Percentiles rank a stretch among this genome's conserved stretches.
These are phyloP conservation scores for Epizoanthus ramosus DNA, from an alignment of 92 coral and sea anemone genomes.

Conservation along the genomic window DNA sequence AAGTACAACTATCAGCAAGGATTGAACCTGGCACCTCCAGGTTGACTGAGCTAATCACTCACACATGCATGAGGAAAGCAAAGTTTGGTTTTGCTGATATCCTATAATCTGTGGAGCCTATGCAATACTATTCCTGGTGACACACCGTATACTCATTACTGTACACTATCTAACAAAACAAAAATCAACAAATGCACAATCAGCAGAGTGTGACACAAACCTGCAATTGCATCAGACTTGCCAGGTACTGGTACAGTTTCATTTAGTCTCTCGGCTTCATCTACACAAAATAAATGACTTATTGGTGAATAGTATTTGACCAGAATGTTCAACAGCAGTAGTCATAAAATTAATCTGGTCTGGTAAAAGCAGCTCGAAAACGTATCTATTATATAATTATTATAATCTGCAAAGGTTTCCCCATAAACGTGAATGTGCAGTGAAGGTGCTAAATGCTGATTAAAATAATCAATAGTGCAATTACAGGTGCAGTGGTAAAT, in stretches of 20 bases:
- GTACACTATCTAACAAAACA: too few relatives aligned
- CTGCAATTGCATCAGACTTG: constrained; percentile 18
- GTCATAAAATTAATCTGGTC: background rate
- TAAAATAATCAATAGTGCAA: too few relatives aligned
- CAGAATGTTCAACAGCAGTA: background rate
- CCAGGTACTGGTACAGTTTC: constrained; percentile 77
- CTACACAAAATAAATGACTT: constrained; percentile 17
- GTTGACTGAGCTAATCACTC: too few relatives aligned
- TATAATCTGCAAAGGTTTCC: too few relatives aligned
- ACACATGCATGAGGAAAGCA: background rate
- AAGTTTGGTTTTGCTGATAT: background rate
- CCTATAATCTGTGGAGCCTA: too few relatives aligned
- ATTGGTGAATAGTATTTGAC: background rate
- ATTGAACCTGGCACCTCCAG: too few relatives aligned
- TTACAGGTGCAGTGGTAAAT: too few relatives aligned
- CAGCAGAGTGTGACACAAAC: background rate
- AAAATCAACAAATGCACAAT: background rate
- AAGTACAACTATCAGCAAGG: too few relatives aligned
- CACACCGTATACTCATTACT: too few relatives aligned
- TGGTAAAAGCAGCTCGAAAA: background rate
- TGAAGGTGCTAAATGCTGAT: too few relatives aligned
- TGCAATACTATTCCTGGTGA: too few relatives aligned
- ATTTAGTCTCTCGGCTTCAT: constrained; percentile 73
- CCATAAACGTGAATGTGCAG: too few relatives aligned
- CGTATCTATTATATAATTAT: background rate